Conservation (phyloP, 2,888 invertebrate genomes). For the Platycnemis pennipes region DNA sequence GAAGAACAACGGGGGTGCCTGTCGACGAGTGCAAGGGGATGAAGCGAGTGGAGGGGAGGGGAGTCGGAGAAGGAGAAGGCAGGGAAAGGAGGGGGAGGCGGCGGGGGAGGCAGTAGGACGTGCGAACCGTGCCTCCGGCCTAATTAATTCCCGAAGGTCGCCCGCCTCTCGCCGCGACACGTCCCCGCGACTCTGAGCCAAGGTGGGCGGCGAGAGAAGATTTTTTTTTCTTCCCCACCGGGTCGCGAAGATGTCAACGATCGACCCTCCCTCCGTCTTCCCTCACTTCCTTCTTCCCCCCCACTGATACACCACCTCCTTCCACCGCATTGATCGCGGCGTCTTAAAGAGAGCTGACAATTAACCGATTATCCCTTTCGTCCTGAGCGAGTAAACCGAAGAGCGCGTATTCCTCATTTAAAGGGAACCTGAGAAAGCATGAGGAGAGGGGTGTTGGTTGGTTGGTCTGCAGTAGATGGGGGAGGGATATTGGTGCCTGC, state of each 20-base stretch:
- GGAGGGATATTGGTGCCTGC: background rate
- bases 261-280: background rate
- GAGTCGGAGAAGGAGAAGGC: background rate
- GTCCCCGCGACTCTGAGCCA: conserved; percentile 17
- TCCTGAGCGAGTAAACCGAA: background rate
- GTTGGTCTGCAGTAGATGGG: background rate
- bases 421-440: background rate
- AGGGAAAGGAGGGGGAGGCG: background rate
- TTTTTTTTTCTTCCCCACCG: background rate
- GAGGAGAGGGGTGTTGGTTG: background rate
- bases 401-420: background rate
- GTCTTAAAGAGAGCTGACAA: conserved; percentile 10
- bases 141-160: conserved; percentile 49
- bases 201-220: background rate
- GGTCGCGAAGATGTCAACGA: conserved; percentile 31
- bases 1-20: background rate
- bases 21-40: background rate
- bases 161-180: conserved; percentile 13
- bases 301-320: background rate
- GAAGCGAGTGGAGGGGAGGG: background rate
- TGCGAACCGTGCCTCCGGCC: background rate
- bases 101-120: background rate
- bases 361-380: background rate
- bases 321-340: background rate
- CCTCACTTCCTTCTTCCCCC: background rate